Percentiles rank a stretch among this genome's conserved stretches.
Evolutionary conservation across 2,888 invertebrate genomes (phyloP).

Genomic region (Nomada flava): DNA sequence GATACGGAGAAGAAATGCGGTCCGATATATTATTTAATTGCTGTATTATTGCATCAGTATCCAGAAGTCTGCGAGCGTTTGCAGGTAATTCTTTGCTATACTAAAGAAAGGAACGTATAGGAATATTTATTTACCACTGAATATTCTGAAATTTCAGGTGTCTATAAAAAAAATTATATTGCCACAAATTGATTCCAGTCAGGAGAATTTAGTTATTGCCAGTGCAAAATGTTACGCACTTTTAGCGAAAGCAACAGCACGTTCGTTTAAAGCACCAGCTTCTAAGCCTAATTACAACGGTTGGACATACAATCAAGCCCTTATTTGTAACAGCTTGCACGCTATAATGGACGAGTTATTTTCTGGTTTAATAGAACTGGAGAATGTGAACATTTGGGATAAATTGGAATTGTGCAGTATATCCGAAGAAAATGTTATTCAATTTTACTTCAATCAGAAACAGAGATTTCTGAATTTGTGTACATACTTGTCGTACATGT

Average conservation of each 20-base stretch:
- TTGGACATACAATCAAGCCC: slow-evolving; percentile 73
- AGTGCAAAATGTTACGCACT: slow-evolving; percentile 79
- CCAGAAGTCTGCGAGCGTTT: slow-evolving; percentile 78
- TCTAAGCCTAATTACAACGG: slow-evolving; percentile 68
- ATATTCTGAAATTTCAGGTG: slow-evolving; percentile 64
- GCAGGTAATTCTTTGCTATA: slow-evolving; percentile 71
- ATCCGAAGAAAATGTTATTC: slow-evolving; percentile 72
- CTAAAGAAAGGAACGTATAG: background rate
- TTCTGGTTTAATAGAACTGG: slow-evolving; percentile 70
- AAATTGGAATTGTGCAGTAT: slow-evolving; percentile 75
- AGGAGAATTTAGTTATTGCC: slow-evolving; percentile 71
- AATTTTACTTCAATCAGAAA: slow-evolving; percentile 74
- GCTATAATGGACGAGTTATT: slow-evolving; percentile 79
- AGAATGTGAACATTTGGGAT: slow-evolving; percentile 67
- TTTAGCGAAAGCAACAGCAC: slow-evolving; percentile 75
- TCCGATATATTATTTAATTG: slow-evolving; percentile 74
- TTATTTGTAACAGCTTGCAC: slow-evolving; percentile 79
- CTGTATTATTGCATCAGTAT: slow-evolving; percentile 77
- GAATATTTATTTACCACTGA: slow-evolving; percentile 6
- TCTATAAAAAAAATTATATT: slow-evolving; percentile 74
- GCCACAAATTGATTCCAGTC: slow-evolving; percentile 72
- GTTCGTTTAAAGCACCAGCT: slow-evolving; percentile 75
- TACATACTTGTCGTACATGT: slow-evolving; percentile 75
- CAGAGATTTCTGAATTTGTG: slow-evolving; percentile 79
- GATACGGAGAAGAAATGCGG: slow-evolving; percentile 58